Evolutionary conservation across 2,888 invertebrate species (phyloP), one percentile per base, ranked within the genome.

Genomic region (Campoplex nolae): DNA sequence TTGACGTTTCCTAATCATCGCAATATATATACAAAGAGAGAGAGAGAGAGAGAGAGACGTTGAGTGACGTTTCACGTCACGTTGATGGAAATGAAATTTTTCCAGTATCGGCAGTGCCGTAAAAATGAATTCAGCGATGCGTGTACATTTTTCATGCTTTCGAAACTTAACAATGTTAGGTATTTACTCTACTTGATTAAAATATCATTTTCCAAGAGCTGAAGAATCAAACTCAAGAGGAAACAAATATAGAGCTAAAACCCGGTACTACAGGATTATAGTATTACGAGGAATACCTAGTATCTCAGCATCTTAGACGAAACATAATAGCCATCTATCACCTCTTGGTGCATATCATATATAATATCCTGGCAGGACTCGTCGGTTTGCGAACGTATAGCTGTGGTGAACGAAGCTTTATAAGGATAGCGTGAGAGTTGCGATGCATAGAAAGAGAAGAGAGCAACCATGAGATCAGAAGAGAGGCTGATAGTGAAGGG

Each of bases 261-360:
- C 58, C 54, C 32, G 71, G 74, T 54, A 74, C 65, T 79, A 56
- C 42, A 42, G 71, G 83, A 32, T 68, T 56, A 77, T 51, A 62
- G 54, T 70, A 38, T 65, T 81, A 80, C 73, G 77, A 74, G 81
- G 58, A 78, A 83, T 79, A 85, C 80, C 86, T 77, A 85, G 88
- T 86, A 80, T 80, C 88, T 88, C 83, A 79, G 90, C 90, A 90
- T 92, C 91, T 93, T 91, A 91, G 91, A 16, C 91, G 90, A 90
- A 92, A 92, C 92, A 91, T 92, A 92, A 92, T 92, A 91, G 91
- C 91, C 91, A 93, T 93, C 92, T 93, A 93, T 93, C 93, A 93
- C 91, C 89, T 92, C 90, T 90, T 88, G 91, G 90, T 91, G 91
- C 91, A 92, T 92, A 91, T 92, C 92, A 92, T 92, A 92, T 62